A percentile compares a stretch with the other conserved stretches of the same genome.
phyloP scores from a whole-genome alignment of 2,888 invertebrate genomes.

The Dione vanillae region DNA sequence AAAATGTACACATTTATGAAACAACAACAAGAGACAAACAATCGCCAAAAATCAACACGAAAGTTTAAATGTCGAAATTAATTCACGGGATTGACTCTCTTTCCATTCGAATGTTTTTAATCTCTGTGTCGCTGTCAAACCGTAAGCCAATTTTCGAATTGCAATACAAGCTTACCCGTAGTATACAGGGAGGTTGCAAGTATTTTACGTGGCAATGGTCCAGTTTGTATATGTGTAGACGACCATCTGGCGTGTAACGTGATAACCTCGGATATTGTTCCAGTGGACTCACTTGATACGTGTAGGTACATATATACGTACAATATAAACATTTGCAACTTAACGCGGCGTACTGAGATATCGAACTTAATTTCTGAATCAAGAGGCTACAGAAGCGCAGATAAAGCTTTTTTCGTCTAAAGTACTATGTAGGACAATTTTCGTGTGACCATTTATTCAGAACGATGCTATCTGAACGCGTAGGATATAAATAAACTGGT shows the following conservation, averaged over 20 bases:
- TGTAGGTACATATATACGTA: constrained; percentile 19
- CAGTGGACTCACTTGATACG: constrained; percentile 45
- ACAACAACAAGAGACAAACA: not conserved
- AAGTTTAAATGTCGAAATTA: constrained; percentile 16
- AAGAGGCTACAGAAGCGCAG: constrained; percentile 6
- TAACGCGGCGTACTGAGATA: constrained; percentile 16
- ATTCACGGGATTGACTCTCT: constrained; percentile 26
- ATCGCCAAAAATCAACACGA: not conserved
- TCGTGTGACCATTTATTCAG: constrained; percentile 12
- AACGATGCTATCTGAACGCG: constrained; percentile 13
- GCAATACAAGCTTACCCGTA: constrained; percentile 32
- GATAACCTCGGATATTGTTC: constrained; percentile 64
- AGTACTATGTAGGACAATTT: not conserved
- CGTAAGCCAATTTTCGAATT: constrained; percentile 41
- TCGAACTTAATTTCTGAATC: constrained; percentile 27
- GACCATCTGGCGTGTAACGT: constrained; percentile 65
- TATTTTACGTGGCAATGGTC: constrained; percentile 51
- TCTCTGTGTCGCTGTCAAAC: constrained; percentile 35
- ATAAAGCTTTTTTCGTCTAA: not conserved
- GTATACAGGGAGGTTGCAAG: constrained; percentile 40
- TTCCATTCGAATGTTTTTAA: constrained; percentile 39
- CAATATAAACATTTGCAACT: constrained; percentile 27
- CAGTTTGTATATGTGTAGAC: constrained; percentile 43
- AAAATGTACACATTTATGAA: not conserved
- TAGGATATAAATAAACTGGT: constrained; percentile 12